These are phyloP conservation scores for Metopolophium dirhodum DNA, from an alignment of 1,140 invertebrate genomes.

Conservation along the genomic window DNA sequence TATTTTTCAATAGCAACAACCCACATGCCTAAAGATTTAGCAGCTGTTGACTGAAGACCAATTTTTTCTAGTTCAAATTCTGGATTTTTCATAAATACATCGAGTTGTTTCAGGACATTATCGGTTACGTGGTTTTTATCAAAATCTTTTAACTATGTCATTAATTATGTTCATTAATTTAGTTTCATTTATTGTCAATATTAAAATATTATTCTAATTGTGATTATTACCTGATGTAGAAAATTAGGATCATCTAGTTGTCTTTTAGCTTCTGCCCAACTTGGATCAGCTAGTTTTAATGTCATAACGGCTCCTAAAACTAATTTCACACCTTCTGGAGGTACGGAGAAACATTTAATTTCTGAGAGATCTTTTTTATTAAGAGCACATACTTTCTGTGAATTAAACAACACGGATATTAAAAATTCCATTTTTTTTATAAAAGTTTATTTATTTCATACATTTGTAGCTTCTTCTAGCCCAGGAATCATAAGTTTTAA, in stretches of 20 bases:
- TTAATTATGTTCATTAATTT: neutral
- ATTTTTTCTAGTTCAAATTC: constrained; percentile 88
- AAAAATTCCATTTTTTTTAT: neutral
- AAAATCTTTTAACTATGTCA: constrained; percentile 10
- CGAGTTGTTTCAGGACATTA: constrained; percentile 26
- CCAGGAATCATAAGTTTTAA: constrained; percentile 83
- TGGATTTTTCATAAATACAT: constrained; percentile 76
- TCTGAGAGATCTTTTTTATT: constrained; percentile 89
- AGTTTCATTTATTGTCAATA: neutral
- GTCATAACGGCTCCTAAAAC: constrained; percentile 90
- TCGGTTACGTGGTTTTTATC: constrained; percentile 11
- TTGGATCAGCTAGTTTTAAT: constrained; percentile 77
- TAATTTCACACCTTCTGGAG: constrained; percentile 83
- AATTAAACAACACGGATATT: neutral
- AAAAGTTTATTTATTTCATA: constrained; percentile 60
- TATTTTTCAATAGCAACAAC: constrained; percentile 91
- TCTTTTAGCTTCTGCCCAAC: constrained; percentile 84
- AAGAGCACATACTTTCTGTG: constrained; percentile 76
- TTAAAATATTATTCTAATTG: neutral
- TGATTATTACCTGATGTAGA: constrained; percentile 65
- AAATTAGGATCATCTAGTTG: constrained; percentile 82
- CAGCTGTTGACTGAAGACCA: constrained; percentile 77
- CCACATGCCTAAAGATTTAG: constrained; percentile 88
- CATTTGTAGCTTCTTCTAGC: constrained; percentile 79
- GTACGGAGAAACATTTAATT: constrained; percentile 84